phyloP scores from a whole-genome alignment of 2,797 vertebrate species.

The Lophotriccus pileatus region DNA sequence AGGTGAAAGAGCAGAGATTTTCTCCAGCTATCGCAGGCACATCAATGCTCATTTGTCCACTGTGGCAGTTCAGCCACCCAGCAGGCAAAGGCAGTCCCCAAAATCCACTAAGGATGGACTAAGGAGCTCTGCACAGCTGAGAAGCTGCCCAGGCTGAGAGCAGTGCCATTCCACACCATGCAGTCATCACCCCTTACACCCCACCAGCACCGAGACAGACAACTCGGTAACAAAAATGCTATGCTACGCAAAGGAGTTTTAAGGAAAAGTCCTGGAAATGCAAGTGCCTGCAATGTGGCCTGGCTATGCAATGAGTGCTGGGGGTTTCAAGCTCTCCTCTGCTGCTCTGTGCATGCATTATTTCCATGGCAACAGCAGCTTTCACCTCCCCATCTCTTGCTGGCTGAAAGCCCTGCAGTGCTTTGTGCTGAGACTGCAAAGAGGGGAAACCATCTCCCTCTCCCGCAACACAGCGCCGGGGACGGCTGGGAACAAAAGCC shows the following conservation, averaged over 20 bases:
- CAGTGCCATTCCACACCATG: rapidly evolving
- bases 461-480: background rate
- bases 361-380: constrained; percentile 75
- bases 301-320: background rate
- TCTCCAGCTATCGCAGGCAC: background rate
- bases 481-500: constrained; percentile 41
- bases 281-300: background rate
- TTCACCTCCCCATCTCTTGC: constrained; percentile 46
- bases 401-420: constrained; percentile 72
- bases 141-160: background rate
- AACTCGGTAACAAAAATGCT: background rate
- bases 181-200: background rate
- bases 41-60: background rate
- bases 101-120: background rate
- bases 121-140: background rate
- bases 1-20: background rate
- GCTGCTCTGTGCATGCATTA: constrained; percentile 29
- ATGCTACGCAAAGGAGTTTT: background rate
- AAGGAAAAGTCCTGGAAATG: constrained; percentile 4
- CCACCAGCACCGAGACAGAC: background rate
- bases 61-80: background rate
- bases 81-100: background rate
- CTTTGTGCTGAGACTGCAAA: constrained; percentile 77
- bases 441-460: constrained; percentile 5
- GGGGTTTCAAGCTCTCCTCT: background rate